Conservation (phyloP, 2,888 invertebrate genomes). For the Mythimna vitellina region DNA sequence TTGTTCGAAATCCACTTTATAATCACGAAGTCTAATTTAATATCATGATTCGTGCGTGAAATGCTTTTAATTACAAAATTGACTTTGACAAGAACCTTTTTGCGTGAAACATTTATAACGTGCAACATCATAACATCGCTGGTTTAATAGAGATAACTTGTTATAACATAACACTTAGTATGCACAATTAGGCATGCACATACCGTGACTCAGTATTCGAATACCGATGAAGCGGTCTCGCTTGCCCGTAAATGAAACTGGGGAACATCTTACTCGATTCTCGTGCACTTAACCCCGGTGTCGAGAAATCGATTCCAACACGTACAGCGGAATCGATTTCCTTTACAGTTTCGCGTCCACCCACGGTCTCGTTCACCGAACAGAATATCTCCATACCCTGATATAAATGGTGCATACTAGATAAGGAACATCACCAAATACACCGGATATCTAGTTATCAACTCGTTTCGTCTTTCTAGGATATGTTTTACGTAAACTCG, state of each 20-base stretch:
- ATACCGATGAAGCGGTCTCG: conserved; percentile 55
- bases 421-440: conserved; percentile 61
- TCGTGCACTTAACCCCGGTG: conserved; percentile 82
- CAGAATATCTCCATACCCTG: conserved; percentile 73
- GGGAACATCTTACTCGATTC: conserved; percentile 83
- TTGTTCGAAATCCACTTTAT: conserved; percentile 18
- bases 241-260: conserved; percentile 62
- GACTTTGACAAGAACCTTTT: conserved; percentile 33
- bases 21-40: conserved; percentile 20
- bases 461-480: conserved; percentile 40
- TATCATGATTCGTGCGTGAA: conserved; percentile 7
- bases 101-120: conserved; percentile 42
- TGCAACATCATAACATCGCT: conserved; percentile 42
- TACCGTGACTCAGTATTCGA: conserved; percentile 54
- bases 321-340: conserved; percentile 82
- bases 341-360: conserved; percentile 82
- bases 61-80: conserved; percentile 25
- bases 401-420: conserved; percentile 67
- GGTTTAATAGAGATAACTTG: conserved; percentile 41
- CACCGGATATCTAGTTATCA: conserved; percentile 34
- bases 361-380: conserved; percentile 75
- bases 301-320: conserved; percentile 81
- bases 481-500: conserved; percentile 48
- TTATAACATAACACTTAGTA: conserved; percentile 49
- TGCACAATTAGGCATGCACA: conserved; percentile 62